A percentile compares a stretch with the other conserved stretches of the same genome.
Evolutionary conservation across 2,113 vertebrate genomes (phyloP).

Genomic region (Prunella himalayana): DNA sequence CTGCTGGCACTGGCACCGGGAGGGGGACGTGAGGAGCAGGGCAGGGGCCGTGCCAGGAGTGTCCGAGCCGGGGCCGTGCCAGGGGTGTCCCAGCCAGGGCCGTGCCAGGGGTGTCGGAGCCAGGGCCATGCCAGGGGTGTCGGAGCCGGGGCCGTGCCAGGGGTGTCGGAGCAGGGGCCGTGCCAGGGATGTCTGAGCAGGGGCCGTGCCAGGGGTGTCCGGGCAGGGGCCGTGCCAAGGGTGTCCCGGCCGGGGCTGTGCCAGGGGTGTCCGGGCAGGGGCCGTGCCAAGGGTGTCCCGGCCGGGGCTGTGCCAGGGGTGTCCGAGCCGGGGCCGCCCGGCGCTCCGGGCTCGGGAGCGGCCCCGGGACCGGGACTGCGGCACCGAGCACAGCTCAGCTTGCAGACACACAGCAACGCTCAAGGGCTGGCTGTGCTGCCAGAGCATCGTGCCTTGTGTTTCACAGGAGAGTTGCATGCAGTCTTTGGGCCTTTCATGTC

Average conservation of each 20-base stretch:
- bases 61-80: background rate
- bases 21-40: accelerated
- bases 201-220: background rate
- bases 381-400: background rate
- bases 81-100: too few relatives aligned
- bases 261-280: too few relatives aligned
- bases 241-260: too few relatives aligned
- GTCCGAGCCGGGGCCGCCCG: background rate
- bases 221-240: background rate
- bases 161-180: too few relatives aligned
- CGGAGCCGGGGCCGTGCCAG: too few relatives aligned
- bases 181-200: too few relatives aligned
- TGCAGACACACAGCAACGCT: background rate
- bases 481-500: background rate
- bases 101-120: too few relatives aligned
- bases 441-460: background rate
- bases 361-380: background rate
- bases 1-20: accelerated
- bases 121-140: too few relatives aligned
- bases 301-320: background rate
- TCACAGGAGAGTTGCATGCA: background rate
- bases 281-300: too few relatives aligned
- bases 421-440: background rate
- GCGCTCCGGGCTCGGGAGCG: background rate
- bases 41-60: background rate